Conservation (phyloP, 2,797 vertebrate species). For the Bucorvus abyssinicus region DNA sequence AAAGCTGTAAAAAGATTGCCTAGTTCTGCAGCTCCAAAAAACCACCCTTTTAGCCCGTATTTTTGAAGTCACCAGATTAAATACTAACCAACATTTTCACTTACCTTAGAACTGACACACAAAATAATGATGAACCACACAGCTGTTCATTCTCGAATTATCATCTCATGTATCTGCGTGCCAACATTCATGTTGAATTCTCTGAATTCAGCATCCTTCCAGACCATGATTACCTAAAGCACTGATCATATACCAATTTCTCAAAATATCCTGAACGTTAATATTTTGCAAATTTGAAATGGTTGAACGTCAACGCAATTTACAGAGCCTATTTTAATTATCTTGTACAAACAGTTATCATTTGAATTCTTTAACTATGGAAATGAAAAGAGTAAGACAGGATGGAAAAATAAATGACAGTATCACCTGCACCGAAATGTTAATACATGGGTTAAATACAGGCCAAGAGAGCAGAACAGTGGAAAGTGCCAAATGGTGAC, state of each 20-base stretch:
- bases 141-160: not conserved
- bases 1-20: not conserved
- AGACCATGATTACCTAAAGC: not conserved
- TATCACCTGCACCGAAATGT: not conserved
- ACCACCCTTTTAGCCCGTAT: not conserved
- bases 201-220: not conserved
- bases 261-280: not conserved
- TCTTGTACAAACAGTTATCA: not conserved
- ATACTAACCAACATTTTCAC: not conserved
- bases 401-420: not conserved
- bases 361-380: not conserved
- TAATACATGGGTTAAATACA: not conserved
- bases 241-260: not conserved
- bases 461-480: not conserved
- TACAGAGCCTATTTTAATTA: not conserved
- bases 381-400: not conserved
- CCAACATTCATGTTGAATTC: not conserved
- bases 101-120: not conserved
- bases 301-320: not conserved
- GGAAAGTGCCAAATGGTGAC: not conserved
- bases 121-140: not conserved
- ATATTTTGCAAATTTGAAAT: not conserved
- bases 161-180: not conserved
- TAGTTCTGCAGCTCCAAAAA: not conserved
- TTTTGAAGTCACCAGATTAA: not conserved